Base-by-base conservation (phyloP, 2,797 vertebrate species). In the Halcyon badia region DNA sequence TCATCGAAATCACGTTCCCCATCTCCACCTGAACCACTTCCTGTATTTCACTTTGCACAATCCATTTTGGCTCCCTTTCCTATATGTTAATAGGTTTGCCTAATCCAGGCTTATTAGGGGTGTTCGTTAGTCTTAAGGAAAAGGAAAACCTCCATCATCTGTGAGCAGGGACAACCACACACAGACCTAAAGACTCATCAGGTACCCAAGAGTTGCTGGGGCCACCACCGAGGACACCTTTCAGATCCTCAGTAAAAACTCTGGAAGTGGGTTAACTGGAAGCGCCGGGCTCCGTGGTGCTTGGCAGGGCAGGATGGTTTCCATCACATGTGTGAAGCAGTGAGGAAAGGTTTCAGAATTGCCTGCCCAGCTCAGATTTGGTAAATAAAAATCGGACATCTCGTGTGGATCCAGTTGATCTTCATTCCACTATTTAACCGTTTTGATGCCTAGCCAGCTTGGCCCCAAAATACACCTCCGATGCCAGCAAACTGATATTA, bases 401-500 rank as follows among this genome's bases (percentile, higher is more conserved):
- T 84, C 39, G 1, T 15, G 42, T 30, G 61, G 84, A 87, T 87
- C 89, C 24, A 66, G 92, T 11, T 42, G 82, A 91, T 96, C 92
- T 82, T 94, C 95, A 81, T 94, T 85, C 93, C 78, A 54, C 28
- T 16, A 79, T 89, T 82, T 82, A 94, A 96, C 96, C 5, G 3
- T 96, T 91, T 51, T 93, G 95, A 96, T 81, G 89, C 68, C 81
- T 51, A 42, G 96, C 96, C 96, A 97, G 97, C 70, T 64, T 94
- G 97, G 97, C 94, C 91, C 92, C 30, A 48, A 76, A 89, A 84
- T 3, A 5, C 11, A 5, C 37, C 86, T 60, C 56, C 37, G 82
- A 61, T 94, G 97, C 97, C 97, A 98, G 83, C 87, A 87, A 87
- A 46, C 81, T 20, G 22, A 13, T 97, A 97, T 94, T 97, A 98